phyloP scores from a whole-genome alignment of 1,140 invertebrate species.

The Colletes latitarsis region DNA sequence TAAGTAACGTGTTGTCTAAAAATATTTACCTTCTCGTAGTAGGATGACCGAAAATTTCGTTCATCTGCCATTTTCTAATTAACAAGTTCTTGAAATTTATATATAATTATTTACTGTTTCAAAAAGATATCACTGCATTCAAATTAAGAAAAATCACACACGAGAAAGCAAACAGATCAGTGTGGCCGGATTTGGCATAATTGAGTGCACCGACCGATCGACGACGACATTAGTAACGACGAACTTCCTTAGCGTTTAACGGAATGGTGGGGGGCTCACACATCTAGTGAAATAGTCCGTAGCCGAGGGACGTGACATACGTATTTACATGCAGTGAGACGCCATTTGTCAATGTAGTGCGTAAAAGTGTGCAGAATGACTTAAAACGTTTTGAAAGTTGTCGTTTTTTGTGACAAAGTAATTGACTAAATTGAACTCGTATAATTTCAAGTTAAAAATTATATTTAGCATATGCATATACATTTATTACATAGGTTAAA shows the following conservation, averaged over 20 bases:
- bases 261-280: too few relatives aligned
- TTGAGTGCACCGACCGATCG: too few relatives aligned
- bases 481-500: too few relatives aligned
- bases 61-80: slow-evolving; percentile 82
- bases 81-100: slow-evolving; percentile 2
- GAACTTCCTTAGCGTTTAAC: too few relatives aligned
- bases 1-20: not conserved
- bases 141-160: not conserved
- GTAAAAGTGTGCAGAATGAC: not conserved
- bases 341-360: slow-evolving; percentile 7
- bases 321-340: not conserved
- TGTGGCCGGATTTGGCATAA: too few relatives aligned
- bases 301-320: too few relatives aligned
- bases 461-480: not conserved
- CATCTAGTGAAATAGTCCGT: too few relatives aligned
- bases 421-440: not conserved
- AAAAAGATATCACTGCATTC: not conserved
- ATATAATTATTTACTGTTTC: not conserved
- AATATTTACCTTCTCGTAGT: slow-evolving; percentile 89
- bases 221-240: too few relatives aligned
- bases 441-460: not conserved
- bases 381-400: not conserved
- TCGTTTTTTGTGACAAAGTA: not conserved
- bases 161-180: too few relatives aligned
- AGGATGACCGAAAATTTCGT: slow-evolving; percentile 94